These are phyloP conservation scores for Andrena bicolor DNA, from an alignment of 2,888 invertebrate species.

Conservation along the genomic window DNA sequence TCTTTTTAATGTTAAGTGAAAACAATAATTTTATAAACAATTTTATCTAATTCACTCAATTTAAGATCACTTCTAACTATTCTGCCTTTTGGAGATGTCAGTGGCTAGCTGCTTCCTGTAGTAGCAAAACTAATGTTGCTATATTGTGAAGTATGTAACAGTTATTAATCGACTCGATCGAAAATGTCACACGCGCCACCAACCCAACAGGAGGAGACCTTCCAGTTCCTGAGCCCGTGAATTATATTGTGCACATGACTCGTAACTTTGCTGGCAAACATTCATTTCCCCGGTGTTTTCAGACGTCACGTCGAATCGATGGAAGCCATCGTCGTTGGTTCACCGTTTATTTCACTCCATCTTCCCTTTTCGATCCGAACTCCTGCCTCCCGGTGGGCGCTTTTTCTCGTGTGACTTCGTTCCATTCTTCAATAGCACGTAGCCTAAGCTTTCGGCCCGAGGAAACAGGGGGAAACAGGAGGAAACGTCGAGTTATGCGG, in stretches of 20 bases:
- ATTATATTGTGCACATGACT: conserved; percentile 17
- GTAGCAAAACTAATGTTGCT: too few species aligned
- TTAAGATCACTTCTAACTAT: too few species aligned
- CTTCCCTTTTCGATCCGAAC: background rate
- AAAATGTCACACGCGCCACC: background rate
- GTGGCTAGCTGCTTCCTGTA: too few species aligned
- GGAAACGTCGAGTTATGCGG: background rate
- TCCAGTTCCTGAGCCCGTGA: background rate
- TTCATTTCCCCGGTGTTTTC: conserved; percentile 46
- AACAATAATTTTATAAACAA: too few species aligned
- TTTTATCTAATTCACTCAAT: too few species aligned
- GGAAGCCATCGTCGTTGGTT: background rate
- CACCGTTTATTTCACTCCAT: conserved; percentile 7
- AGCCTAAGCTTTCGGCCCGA: background rate
- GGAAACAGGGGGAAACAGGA: background rate
- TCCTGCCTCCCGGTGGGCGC: background rate
- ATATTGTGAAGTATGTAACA: too few species aligned
- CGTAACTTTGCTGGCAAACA: conserved; percentile 27
- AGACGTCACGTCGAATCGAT: conserved; percentile 38
- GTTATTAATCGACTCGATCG: background rate
- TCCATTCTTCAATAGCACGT: background rate
- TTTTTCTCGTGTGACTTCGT: background rate
- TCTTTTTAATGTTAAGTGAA: too few species aligned
- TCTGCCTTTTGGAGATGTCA: too few species aligned
- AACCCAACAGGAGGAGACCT: background rate